Percentiles rank a stretch among this genome's conserved stretches.
phyloP scores from a whole-genome alignment of 2,113 vertebrate species.

The Neofelis nebulosa region DNA sequence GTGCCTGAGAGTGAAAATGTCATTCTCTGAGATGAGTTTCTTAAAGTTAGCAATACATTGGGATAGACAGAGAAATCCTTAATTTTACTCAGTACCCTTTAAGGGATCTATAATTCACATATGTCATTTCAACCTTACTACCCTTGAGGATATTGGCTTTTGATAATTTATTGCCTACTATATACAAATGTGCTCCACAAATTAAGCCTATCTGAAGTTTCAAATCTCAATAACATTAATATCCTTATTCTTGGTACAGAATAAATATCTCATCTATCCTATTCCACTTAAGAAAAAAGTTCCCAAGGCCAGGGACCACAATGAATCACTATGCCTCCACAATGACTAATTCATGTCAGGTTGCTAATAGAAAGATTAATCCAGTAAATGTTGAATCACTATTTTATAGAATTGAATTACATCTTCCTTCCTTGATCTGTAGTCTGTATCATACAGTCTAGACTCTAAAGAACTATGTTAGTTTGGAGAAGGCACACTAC shows the following conservation, averaged over 20 bases:
- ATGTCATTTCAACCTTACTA: background rate
- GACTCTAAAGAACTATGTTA: background rate
- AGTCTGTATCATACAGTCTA: background rate
- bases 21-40: background rate
- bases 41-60: background rate
- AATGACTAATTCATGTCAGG: background rate
- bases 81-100: background rate
- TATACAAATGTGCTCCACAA: background rate
- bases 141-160: background rate
- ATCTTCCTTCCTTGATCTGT: background rate
- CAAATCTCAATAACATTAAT: constrained; percentile 4
- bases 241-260: constrained; percentile 14
- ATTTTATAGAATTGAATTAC: background rate
- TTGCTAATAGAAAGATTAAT: background rate
- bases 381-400: background rate
- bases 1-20: background rate
- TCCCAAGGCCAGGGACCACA: background rate
- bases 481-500: background rate
- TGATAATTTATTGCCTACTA: background rate
- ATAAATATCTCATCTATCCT: background rate
- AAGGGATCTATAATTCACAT: background rate
- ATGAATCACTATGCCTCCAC: background rate
- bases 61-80: background rate
- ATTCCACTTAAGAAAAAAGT: constrained; percentile 3
- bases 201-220: background rate